Evolutionary conservation across 2,797 vertebrate genomes (phyloP).

Genomic region (Neoniphon sammara): DNA sequence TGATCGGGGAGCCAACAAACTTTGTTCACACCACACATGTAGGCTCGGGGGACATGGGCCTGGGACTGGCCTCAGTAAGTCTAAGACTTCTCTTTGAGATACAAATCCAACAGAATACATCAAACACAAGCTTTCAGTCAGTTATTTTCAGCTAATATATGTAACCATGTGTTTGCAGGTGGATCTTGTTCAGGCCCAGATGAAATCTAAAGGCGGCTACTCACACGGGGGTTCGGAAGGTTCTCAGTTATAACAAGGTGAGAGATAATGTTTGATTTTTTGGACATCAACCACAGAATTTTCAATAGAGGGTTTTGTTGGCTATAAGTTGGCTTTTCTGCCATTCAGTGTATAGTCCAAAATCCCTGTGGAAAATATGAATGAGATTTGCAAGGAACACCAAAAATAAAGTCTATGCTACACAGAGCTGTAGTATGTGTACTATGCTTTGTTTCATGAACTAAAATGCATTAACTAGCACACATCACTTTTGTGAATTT

Average conservation of each 20-base stretch:
- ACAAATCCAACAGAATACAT: neutral
- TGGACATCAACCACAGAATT: too few species aligned
- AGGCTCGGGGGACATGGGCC: constrained; percentile 85
- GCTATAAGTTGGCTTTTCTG: too few species aligned
- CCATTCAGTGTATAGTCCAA: too few species aligned
- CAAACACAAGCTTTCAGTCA: neutral
- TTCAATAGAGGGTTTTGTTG: neutral
- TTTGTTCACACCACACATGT: constrained; percentile 90
- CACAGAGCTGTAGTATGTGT: too few species aligned
- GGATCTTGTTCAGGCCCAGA: constrained; percentile 87
- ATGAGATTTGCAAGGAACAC: too few species aligned
- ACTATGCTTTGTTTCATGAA: too few species aligned
- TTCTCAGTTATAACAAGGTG: constrained; percentile 81
- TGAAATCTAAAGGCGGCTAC: constrained; percentile 92
- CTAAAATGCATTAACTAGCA: too few species aligned
- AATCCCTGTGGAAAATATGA: too few species aligned
- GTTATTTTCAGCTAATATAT: constrained; percentile 14
- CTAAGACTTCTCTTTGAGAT: neutral
- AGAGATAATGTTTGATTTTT: constrained; percentile 21
- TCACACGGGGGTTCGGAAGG: constrained; percentile 76
- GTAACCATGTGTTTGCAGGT: constrained; percentile 74
- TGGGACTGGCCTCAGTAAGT: constrained; percentile 78
- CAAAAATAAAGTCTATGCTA: too few species aligned
- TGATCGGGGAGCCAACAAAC: constrained; percentile 91
- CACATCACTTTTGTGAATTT: too few species aligned